Evolutionary conservation across 2,113 vertebrate genomes (phyloP).

Genomic region (Chamaetylas fuelleborni): DNA sequence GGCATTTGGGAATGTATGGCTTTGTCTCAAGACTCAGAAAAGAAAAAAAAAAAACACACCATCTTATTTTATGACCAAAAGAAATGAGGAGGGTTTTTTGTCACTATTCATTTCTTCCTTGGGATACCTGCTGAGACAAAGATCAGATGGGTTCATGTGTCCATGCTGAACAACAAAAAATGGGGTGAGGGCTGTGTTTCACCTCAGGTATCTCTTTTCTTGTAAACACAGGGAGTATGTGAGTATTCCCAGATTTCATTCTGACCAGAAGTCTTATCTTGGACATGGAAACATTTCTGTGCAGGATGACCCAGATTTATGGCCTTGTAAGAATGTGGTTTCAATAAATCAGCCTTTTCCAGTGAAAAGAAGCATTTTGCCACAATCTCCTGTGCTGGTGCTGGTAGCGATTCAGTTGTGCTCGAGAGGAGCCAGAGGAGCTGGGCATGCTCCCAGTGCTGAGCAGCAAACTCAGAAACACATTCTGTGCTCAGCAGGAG

Average conservation of each 20-base stretch:
- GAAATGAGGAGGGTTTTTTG: not conserved
- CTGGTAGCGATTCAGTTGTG: not conserved
- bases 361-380: not conserved
- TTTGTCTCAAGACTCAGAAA: not conserved
- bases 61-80: not conserved
- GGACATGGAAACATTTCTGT: not conserved
- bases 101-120: not conserved
- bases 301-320: not conserved
- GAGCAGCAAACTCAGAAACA: not conserved
- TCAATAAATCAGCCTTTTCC: not conserved
- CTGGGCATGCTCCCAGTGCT: not conserved
- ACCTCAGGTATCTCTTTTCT: not conserved
- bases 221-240: not conserved
- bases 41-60: not conserved
- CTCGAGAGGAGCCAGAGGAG: not conserved
- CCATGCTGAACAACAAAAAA: not conserved
- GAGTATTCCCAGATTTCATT: not conserved
- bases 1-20: not conserved
- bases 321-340: not conserved
- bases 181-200: rapidly evolving
- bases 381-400: not conserved
- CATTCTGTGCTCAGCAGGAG: not conserved
- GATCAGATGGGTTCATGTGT: not conserved
- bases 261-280: not conserved
- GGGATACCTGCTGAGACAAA: not conserved